phyloP scores from a whole-genome alignment of 2,797 vertebrate genomes.

The Takifugu rubripes region DNA sequence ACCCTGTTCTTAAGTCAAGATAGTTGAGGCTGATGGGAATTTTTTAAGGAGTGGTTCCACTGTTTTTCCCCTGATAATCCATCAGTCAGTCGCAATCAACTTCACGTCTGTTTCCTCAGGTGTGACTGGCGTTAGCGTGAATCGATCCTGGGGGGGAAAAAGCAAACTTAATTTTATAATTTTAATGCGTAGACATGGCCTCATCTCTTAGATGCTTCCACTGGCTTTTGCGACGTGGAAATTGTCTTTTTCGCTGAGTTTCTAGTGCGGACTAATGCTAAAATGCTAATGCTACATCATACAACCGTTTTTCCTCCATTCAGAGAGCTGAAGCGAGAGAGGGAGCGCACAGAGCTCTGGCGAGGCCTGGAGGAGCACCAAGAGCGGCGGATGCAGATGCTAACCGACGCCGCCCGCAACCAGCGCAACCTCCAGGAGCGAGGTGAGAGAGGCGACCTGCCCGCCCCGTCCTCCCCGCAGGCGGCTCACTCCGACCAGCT shows the following conservation, averaged over 20 bases:
- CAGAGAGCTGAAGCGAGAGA: slow-evolving; percentile 86
- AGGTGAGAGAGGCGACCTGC: slow-evolving; percentile 62
- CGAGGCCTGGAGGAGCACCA: slow-evolving; percentile 83
- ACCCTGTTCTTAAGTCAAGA: slow-evolving; percentile 4
- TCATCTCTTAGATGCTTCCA: no score
- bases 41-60: background rate
- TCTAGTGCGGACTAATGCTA: no score
- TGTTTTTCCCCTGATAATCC: background rate
- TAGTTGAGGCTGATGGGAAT: slow-evolving; percentile 2
- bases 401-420: slow-evolving; percentile 82
- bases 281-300: no score
- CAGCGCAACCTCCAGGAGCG: slow-evolving; percentile 83
- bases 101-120: no score
- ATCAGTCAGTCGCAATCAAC: no score
- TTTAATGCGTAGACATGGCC: no score
- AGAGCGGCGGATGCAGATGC: slow-evolving; percentile 83
- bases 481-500: slow-evolving; percentile 57
- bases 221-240: no score
- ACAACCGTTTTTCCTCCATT: background rate
- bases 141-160: no score
- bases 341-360: slow-evolving; percentile 86
- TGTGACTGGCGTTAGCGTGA: no score
- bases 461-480: slow-evolving; percentile 52
- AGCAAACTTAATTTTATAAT: no score
- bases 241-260: no score